Conservation (phyloP, 2,888 invertebrate genomes). For the Apodemia hepburni region DNA sequence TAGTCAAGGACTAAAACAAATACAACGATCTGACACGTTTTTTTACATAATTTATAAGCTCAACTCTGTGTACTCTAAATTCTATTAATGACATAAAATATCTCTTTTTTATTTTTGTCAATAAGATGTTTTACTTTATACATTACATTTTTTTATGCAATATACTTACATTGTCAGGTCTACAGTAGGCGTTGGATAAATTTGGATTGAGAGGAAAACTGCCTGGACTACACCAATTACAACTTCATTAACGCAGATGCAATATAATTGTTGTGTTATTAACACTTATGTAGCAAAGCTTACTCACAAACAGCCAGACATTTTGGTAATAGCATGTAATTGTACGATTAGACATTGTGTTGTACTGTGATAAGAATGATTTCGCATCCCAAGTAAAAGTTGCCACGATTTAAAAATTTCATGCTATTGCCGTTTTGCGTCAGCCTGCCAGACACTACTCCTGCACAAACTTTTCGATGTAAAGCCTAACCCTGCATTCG, state of each 20-base stretch:
- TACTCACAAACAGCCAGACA: constrained; percentile 59
- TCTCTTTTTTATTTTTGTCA: background rate
- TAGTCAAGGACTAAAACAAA: background rate
- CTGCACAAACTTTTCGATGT: constrained; percentile 59
- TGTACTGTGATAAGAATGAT: constrained; percentile 37
- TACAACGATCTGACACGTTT: too few relatives aligned
- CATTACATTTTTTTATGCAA: background rate
- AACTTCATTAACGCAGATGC: background rate
- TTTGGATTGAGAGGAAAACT: background rate
- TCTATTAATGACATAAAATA: background rate
- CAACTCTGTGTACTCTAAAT: background rate
- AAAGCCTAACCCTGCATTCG: constrained; percentile 54
- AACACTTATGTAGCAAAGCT: constrained; percentile 61
- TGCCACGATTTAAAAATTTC: constrained; percentile 23
- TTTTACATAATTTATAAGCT: too few relatives aligned
- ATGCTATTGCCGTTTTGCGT: constrained; percentile 51
- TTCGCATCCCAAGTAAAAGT: constrained; percentile 17
- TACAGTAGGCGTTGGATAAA: constrained; percentile 7
- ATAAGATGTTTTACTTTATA: background rate
- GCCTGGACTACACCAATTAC: background rate
- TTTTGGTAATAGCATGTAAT: constrained; percentile 58
- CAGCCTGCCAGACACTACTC: constrained; percentile 55
- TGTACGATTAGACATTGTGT: constrained; percentile 38
- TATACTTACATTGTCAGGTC: constrained; percentile 3
- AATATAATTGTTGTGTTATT: constrained; percentile 39